phyloP scores from a whole-genome alignment of 2,797 vertebrate genomes.

The Gastrophryne carolinensis region DNA sequence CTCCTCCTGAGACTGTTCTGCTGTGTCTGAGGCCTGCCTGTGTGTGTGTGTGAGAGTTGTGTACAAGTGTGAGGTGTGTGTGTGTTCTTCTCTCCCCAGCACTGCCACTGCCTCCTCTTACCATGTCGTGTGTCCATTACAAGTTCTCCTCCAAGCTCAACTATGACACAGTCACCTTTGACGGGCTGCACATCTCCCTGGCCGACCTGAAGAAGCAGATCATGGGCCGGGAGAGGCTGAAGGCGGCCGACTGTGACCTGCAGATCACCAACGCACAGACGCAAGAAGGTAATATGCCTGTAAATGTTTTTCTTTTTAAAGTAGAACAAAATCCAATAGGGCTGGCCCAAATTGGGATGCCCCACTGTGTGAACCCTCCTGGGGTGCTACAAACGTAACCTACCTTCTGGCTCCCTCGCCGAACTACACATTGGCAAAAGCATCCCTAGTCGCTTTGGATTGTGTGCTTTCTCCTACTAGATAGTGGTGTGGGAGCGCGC shows the following conservation, averaged over 20 bases:
- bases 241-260: slow-evolving; percentile 90
- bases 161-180: slow-evolving; percentile 93
- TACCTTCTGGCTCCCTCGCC: too few species aligned
- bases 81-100: slow-evolving; percentile 51
- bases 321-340: too few species aligned
- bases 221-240: slow-evolving; percentile 91
- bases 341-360: too few species aligned
- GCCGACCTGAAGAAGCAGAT: slow-evolving; percentile 92
- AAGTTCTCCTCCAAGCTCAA: slow-evolving; percentile 97
- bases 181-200: slow-evolving; percentile 90
- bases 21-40: slow-evolving; percentile 58
- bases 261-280: slow-evolving; percentile 95
- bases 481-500: too few species aligned
- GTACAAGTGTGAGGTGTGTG: slow-evolving; percentile 54
- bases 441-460: too few species aligned
- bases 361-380: too few species aligned
- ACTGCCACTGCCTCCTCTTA: slow-evolving; percentile 30
- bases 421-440: too few species aligned
- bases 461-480: too few species aligned
- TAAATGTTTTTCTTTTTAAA: too few species aligned
- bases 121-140: slow-evolving; percentile 95
- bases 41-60: slow-evolving; percentile 54
- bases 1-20: slow-evolving; percentile 52
- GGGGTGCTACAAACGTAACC: too few species aligned
- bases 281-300: slow-evolving; percentile 93